Conservation (phyloP, 2,888 invertebrate species). For the Cerastis rubricosa region DNA sequence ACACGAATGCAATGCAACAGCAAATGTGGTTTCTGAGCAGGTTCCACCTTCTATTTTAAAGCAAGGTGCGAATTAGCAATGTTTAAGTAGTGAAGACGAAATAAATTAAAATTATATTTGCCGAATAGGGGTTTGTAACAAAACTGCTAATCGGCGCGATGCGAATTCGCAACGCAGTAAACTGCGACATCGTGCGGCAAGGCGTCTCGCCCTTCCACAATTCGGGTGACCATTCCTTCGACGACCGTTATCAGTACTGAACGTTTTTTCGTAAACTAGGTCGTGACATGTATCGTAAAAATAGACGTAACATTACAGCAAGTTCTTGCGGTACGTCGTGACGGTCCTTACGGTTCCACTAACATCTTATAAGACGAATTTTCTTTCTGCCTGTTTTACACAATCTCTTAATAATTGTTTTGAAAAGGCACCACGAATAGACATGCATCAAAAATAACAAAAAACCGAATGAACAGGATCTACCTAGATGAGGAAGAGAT, state of each 20-base stretch:
- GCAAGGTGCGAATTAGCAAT: slow-evolving; percentile 56
- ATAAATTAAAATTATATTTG: neutral
- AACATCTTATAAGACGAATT: neutral
- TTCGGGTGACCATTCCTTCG: no score
- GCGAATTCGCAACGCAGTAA: no score
- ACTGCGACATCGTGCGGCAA: no score
- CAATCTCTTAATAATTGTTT: neutral
- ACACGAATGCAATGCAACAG: slow-evolving; percentile 66
- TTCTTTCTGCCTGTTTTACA: neutral
- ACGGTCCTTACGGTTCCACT: neutral
- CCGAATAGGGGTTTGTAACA: no score
- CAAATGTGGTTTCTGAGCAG: slow-evolving; percentile 68
- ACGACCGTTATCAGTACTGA: no score
- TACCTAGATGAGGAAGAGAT: neutral
- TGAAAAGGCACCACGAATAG: neutral
- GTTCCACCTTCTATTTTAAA: slow-evolving; percentile 70
- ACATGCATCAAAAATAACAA: neutral
- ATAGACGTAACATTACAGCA: no score
- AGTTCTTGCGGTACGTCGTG: no score
- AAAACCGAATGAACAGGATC: neutral
- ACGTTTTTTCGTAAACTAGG: no score
- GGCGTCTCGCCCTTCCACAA: no score
- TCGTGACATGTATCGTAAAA: no score
- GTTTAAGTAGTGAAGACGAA: neutral
- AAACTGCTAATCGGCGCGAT: no score